Evolutionary conservation across 2,888 invertebrate genomes (phyloP).

Genomic region (Pycnomerus fuliginosus): DNA sequence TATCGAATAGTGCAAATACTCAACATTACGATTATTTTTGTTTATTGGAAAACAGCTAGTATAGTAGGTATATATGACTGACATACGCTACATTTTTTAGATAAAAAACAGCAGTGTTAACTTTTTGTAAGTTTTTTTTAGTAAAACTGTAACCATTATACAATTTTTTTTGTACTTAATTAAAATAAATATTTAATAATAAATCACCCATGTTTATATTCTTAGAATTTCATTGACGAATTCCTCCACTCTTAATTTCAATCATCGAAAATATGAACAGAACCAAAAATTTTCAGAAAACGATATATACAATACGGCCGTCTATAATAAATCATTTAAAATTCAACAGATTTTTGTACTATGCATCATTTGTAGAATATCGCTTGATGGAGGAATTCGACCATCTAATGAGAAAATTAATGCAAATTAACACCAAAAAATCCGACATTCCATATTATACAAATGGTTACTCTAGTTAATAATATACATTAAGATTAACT

Average conservation of each 20-base stretch:
- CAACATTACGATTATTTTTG: slow-evolving; percentile 24
- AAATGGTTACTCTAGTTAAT: slow-evolving; percentile 37
- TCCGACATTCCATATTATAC: slow-evolving; percentile 40
- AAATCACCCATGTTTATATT: slow-evolving; percentile 31
- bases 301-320: slow-evolving; percentile 1
- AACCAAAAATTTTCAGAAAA: slow-evolving; percentile 7
- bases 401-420: slow-evolving; percentile 13
- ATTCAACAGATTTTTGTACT: slow-evolving; percentile 13
- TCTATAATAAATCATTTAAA: background rate
- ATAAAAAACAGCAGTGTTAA: slow-evolving; percentile 40
- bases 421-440: slow-evolving; percentile 24
- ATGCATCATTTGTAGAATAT: slow-evolving; percentile 18
- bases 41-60: slow-evolving; percentile 26
- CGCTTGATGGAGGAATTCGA: too few relatives aligned
- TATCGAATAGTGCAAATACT: slow-evolving; percentile 28
- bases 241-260: slow-evolving; percentile 4
- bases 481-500: slow-evolving; percentile 44
- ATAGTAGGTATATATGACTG: slow-evolving; percentile 27
- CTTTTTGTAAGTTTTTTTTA: slow-evolving; percentile 26
- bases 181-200: slow-evolving; percentile 34
- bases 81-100: slow-evolving; percentile 32
- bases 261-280: slow-evolving; percentile 11
- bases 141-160: slow-evolving; percentile 30
- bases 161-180: slow-evolving; percentile 39
- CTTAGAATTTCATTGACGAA: slow-evolving; percentile 5